These are phyloP conservation scores for Phortica magna DNA, from an alignment of 2,888 invertebrate species.

Conservation along the genomic window DNA sequence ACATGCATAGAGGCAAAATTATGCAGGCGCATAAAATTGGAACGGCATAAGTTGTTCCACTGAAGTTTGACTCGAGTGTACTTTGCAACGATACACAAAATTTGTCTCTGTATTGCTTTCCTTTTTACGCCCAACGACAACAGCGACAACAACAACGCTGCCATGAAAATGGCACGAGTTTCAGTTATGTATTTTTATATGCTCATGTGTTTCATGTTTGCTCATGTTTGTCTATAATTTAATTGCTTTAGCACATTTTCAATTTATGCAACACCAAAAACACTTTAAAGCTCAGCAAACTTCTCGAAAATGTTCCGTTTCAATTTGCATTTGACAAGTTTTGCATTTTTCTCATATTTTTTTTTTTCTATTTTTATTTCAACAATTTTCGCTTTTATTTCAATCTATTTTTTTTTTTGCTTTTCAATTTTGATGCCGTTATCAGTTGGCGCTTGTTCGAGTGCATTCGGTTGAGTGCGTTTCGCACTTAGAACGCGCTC, in stretches of 20 bases:
- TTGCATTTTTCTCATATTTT: background rate
- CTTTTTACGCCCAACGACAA: background rate
- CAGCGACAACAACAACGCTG: background rate
- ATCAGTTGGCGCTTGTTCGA: conserved; percentile 15
- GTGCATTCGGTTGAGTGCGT: conserved; percentile 27
- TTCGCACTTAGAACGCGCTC: conserved; percentile 18
- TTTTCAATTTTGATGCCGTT: background rate
- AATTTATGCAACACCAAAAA: background rate
- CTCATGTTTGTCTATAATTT: background rate
- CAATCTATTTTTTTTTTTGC: background rate
- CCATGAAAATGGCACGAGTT: background rate
- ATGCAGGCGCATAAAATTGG: conserved; percentile 69
- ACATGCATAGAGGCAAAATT: conserved; percentile 57
- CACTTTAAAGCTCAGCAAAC: conserved; percentile 7
- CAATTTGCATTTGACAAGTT: background rate
- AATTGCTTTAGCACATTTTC: conserved; percentile 16
- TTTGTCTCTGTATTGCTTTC: background rate
- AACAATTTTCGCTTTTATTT: background rate
- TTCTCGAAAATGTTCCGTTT: background rate
- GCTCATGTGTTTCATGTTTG: background rate
- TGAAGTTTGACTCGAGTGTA: conserved; percentile 46
- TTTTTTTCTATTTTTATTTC: conserved; percentile 1
- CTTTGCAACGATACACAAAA: conserved; percentile 6
- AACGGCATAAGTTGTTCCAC: conserved; percentile 65
- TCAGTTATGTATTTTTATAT: conserved; percentile 14